A percentile compares a stretch with the other conserved stretches of the same genome.
phyloP scores from a whole-genome alignment of 2,797 vertebrate species.

The Phataginus tricuspis region DNA sequence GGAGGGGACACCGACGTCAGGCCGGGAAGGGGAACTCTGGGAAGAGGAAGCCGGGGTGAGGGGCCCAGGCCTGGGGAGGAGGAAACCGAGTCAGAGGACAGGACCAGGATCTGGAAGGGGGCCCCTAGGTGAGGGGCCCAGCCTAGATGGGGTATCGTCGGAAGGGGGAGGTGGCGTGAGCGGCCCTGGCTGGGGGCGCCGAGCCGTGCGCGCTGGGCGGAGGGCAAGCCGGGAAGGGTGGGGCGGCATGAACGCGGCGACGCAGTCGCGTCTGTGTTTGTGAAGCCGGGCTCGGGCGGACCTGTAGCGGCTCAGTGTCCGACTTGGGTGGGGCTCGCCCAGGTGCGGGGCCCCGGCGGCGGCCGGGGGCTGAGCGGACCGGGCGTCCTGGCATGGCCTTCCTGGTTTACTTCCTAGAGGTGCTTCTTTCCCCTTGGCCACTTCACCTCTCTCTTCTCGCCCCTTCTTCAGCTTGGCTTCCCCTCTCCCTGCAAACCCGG shows the following conservation, averaged over 20 bases:
- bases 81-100: too few species aligned
- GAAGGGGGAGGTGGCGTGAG: fast-evolving
- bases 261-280: not conserved
- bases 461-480: not conserved
- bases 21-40: not conserved
- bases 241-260: not conserved
- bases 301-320: not conserved
- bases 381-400: fast-evolving
- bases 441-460: not conserved
- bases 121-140: too few species aligned
- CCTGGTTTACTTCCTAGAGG: fast-evolving
- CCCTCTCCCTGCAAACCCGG: fast-evolving
- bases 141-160: not conserved
- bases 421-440: not conserved
- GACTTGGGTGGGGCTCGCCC: fast-evolving
- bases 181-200: not conserved
- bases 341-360: not conserved
- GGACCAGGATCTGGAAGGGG: not conserved
- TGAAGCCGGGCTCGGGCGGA: not conserved
- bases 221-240: not conserved
- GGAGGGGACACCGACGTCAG: not conserved
- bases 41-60: not conserved
- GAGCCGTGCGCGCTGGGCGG: not conserved
- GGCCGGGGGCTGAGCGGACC: not conserved
- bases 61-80: not conserved